Evolutionary conservation across 2,113 vertebrate species (phyloP).

Genomic region (Nibea coibor): DNA sequence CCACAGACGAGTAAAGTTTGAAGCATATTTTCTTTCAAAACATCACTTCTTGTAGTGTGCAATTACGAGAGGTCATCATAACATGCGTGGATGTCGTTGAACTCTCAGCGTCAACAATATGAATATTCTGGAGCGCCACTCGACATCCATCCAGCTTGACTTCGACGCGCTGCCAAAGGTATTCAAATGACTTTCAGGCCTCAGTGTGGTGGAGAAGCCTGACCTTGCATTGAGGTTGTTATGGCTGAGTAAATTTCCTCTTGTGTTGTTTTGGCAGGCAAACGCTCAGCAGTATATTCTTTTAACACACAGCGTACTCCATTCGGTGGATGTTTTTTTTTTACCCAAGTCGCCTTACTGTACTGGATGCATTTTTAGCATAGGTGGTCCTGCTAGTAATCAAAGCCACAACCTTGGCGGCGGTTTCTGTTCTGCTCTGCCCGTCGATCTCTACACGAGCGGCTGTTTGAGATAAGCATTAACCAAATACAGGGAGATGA

Average conservation of each 20-base stretch:
- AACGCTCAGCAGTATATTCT: constrained; percentile 27
- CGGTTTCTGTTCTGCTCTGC: not conserved
- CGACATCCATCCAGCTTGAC: constrained; percentile 14
- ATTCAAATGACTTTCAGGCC: constrained; percentile 37
- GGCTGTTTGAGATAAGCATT: constrained; percentile 16
- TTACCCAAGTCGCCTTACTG: constrained; percentile 10
- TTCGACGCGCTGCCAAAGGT: constrained; percentile 38
- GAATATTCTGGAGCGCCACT: constrained; percentile 32
- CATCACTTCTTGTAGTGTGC: constrained; percentile 55
- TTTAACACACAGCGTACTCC: constrained; percentile 24
- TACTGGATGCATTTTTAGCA: constrained; percentile 32
- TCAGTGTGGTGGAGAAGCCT: constrained; percentile 46
- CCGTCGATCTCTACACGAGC: constrained; percentile 1
- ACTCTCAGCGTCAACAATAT: constrained; percentile 45
- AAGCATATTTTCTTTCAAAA: constrained; percentile 68
- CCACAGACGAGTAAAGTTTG: constrained; percentile 66
- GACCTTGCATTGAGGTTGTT: constrained; percentile 55
- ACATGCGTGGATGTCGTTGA: constrained; percentile 52
- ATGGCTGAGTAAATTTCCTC: constrained; percentile 63
- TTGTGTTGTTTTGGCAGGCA: constrained; percentile 59
- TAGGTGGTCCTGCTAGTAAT: constrained; percentile 43
- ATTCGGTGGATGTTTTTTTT: constrained; percentile 35
- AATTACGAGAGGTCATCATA: constrained; percentile 62
- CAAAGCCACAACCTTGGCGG: constrained; percentile 54
- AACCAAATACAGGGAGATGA: constrained; percentile 27